Evolutionary conservation across 2,113 vertebrate species (phyloP), one percentile per base, ranked within the genome.

Genomic region (Zingel zingel): DNA sequence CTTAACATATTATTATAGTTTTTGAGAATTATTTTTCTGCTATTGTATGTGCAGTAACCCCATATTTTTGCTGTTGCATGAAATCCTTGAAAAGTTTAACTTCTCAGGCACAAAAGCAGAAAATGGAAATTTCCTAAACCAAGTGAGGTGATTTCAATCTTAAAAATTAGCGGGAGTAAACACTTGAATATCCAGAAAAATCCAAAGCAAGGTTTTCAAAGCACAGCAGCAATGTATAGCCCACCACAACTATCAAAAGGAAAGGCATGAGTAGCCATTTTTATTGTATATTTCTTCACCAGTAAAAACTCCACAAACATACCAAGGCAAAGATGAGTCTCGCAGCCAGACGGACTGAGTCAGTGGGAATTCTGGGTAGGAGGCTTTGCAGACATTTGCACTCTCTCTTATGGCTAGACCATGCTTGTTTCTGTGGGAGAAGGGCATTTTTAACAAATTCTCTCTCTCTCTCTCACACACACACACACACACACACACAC

Each of bases 321-420:
- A 99, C 98, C 91, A 97, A 86, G 79, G 94, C 96, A 91, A 98
- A 97, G 91, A 98, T 94, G 86, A 98, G 95, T 87, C 96, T 96
- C 1, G 96, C 97, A 43, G 96, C 95, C 83, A 99, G 96, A 33
- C 97, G 95, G 56, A 99, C 97, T 0, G 97, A 98, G 87, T 99
- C 97, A 12, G 97, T 96, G 72, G 98, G 97, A 86, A 96, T 89
- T 82, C 95, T 96, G 3, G 98, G 97, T 13, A 95, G 53, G 10
- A 96, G 69, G 48, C 73, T 95, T 88, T 89, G 94, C 56, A 99
- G 96, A 91, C 97, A 97, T 65, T 80, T 95, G 88, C 98, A 99
- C 88, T 99, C 98, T 45, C 86, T 93, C 90, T 96, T 99, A 90
- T 99, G 98, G 67, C 94, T 95, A 3, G 91, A 73, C 98, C 98